Conservation (phyloP, 1,140 invertebrate species). For the Acyrthosiphon pisum region DNA sequence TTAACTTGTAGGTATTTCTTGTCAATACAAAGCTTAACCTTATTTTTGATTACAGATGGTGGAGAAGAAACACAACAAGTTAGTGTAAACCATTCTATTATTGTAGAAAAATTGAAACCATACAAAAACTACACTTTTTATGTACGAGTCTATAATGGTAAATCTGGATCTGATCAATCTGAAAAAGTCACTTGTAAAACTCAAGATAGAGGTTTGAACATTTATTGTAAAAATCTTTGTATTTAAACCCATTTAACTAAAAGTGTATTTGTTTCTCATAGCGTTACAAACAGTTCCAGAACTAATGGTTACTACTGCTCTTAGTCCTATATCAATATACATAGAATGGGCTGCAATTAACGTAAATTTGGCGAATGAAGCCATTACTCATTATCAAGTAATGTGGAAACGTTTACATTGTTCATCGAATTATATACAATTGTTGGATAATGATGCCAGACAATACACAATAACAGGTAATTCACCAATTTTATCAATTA, state of each 20-base stretch:
- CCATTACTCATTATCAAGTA: conserved; percentile 70
- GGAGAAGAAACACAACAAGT: conserved; percentile 68
- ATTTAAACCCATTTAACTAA: background rate
- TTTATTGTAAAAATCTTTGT: background rate
- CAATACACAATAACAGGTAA: conserved; percentile 68
- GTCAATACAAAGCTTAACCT: background rate
- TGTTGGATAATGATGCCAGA: conserved; percentile 63
- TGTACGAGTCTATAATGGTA: conserved; percentile 70
- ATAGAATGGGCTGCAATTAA: conserved; percentile 70
- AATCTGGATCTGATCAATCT: conserved; percentile 71
- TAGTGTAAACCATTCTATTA: conserved; percentile 66
- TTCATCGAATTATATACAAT: conserved; percentile 65
- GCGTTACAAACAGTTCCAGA: conserved; percentile 69
- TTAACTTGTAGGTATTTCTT: background rate
- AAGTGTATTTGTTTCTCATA: conserved; percentile 60
- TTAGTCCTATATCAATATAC: conserved; percentile 67
- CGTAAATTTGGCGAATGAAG: conserved; percentile 68
- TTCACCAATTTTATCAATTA: conserved; percentile 15
- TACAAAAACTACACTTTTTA: conserved; percentile 76
- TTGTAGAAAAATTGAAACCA: conserved; percentile 68
- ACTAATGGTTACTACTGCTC: conserved; percentile 65
- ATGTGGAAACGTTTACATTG: conserved; percentile 68
- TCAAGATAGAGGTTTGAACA: conserved; percentile 67
- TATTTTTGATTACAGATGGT: conserved; percentile 60
- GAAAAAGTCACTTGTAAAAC: conserved; percentile 70